These are phyloP conservation scores for Nemapogon koenigi DNA, from an alignment of 2,888 invertebrate genomes.

Conservation along the genomic window DNA sequence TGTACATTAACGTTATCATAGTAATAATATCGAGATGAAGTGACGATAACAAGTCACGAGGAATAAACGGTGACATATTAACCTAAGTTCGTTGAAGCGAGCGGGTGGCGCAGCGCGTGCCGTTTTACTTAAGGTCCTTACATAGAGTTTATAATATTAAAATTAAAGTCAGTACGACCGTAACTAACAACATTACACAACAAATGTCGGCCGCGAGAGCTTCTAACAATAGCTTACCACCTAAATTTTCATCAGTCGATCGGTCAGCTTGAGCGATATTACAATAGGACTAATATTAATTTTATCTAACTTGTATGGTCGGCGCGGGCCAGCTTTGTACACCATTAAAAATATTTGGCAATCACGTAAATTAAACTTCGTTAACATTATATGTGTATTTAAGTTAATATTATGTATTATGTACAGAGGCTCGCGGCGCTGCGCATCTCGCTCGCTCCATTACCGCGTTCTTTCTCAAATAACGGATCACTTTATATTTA, in stretches of 20 bases:
- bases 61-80: constrained; percentile 53
- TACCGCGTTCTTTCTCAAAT: too few species aligned
- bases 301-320: constrained; percentile 15
- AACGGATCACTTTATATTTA: constrained; percentile 53
- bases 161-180: constrained; percentile 2
- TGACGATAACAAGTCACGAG: constrained; percentile 20
- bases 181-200: not conserved
- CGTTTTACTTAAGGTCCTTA: constrained; percentile 6
- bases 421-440: too few species aligned
- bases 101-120: constrained; percentile 25
- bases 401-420: too few species aligned
- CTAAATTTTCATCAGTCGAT: constrained; percentile 63
- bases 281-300: constrained; percentile 65
- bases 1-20: not conserved
- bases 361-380: constrained; percentile 62
- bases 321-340: not conserved
- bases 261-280: constrained; percentile 66
- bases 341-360: constrained; percentile 56
- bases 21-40: too few species aligned
- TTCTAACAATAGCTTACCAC: not conserved
- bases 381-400: too few species aligned
- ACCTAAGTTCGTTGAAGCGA: constrained; percentile 59
- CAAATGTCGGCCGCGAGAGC: not conserved
- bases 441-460: too few species aligned
- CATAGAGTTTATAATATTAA: not conserved